These are phyloP conservation scores for Tinea trinotella DNA, from an alignment of 2,888 invertebrate species.

Conservation along the genomic window DNA sequence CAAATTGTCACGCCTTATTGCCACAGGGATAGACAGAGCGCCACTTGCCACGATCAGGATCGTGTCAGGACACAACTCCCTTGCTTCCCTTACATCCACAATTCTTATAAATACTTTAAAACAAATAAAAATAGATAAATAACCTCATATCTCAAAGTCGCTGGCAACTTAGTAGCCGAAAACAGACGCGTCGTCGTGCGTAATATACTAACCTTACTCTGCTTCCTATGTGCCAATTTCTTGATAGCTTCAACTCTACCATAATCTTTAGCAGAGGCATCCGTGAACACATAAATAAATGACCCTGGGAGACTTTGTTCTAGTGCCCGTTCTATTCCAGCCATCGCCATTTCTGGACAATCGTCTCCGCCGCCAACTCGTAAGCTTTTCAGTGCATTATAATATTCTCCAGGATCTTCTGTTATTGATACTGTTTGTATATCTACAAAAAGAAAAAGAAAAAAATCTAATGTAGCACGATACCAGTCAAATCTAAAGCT, in stretches of 20 bases:
- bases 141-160: too few species aligned
- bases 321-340: slow-evolving; percentile 40
- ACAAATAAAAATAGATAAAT: too few species aligned
- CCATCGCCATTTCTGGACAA: slow-evolving; percentile 44
- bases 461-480: neutral
- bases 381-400: slow-evolving; percentile 25
- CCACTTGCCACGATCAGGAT: too few species aligned
- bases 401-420: slow-evolving; percentile 31
- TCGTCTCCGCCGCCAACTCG: slow-evolving; percentile 30
- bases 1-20: too few species aligned
- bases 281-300: slow-evolving; percentile 48
- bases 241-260: slow-evolving; percentile 29
- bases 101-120: too few species aligned
- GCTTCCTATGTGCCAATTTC: slow-evolving; percentile 34
- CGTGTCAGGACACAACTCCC: too few species aligned
- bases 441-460: slow-evolving; percentile 27
- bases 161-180: too few species aligned
- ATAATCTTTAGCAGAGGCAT: slow-evolving; percentile 43
- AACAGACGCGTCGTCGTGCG: too few species aligned
- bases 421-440: slow-evolving; percentile 29
- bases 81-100: too few species aligned
- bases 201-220: slow-evolving; percentile 39
- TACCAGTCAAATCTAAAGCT: too few species aligned
- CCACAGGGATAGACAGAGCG: too few species aligned
- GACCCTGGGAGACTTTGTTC: slow-evolving; percentile 36